A percentile compares a stretch with the other conserved stretches of the same genome.
Evolutionary conservation across 2,888 invertebrate genomes (phyloP).

Genomic region (Dynastes tityus): DNA sequence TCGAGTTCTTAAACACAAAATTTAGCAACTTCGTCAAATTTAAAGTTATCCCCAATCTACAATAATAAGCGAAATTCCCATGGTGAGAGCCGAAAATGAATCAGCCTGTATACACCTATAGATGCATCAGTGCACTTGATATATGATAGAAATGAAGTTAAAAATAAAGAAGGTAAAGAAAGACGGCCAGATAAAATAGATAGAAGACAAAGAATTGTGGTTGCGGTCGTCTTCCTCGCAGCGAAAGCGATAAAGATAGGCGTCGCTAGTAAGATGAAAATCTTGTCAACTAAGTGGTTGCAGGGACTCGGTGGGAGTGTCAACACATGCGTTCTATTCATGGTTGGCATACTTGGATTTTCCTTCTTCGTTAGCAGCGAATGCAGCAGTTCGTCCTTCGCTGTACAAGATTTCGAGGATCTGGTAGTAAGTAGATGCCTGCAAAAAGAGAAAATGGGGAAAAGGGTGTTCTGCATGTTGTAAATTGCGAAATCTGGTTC

Average conservation of each 20-base stretch:
- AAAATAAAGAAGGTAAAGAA: neutral
- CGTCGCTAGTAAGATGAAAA: conserved; percentile 66
- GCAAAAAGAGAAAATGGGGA: too few relatives aligned
- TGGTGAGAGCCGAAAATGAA: too few relatives aligned
- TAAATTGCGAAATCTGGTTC: too few relatives aligned
- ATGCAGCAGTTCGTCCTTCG: neutral
- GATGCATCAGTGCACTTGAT: too few relatives aligned
- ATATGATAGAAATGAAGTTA: too few relatives aligned
- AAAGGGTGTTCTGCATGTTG: too few relatives aligned
- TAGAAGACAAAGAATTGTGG: neutral
- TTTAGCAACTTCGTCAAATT: too few relatives aligned
- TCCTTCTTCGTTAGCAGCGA: conserved; percentile 14
- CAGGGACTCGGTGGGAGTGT: conserved; percentile 68
- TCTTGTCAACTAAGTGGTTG: conserved; percentile 69
- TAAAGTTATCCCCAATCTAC: too few relatives aligned
- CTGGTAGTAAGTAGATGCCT: neutral
- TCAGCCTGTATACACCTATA: too few relatives aligned
- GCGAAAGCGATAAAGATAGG: conserved; percentile 57
- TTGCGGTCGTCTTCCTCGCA: neutral
- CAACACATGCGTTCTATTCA: conserved; percentile 66
- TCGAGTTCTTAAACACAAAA: too few relatives aligned
- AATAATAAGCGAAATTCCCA: too few relatives aligned
- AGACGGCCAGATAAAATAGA: neutral
- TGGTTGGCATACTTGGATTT: conserved; percentile 53
- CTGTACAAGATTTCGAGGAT: neutral